Evolutionary conservation across 35 echinoderm and acorn worm genomes (phyloP), one percentile per base, ranked within the genome.

Genomic region (Anneissia japonica): DNA sequence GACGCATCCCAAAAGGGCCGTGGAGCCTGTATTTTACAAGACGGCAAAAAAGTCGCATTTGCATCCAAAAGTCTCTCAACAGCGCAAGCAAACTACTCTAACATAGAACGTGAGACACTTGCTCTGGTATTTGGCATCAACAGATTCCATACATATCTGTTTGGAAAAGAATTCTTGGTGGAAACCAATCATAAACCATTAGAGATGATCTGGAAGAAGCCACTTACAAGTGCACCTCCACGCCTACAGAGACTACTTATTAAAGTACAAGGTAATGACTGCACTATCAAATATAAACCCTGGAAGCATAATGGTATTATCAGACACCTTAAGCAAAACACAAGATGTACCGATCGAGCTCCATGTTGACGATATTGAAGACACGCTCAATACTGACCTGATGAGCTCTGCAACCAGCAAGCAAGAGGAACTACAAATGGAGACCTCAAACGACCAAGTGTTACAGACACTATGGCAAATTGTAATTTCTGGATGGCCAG

Each of bases 221-320:
- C 82, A 4, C 72, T 90, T 7, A 87, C 38, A 14, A 90, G 83
- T 78, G 88, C 88, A 33, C 88, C 88, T 31, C 88, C 88, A 32
- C 32, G 88, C 6, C 88, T 83, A 7, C 86, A 93, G 72, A 13
- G 91, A 51, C 14, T 84, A 35, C 74, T 93, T 9, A 56, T 93
- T 10, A 86, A 86, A 31, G 75, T 90, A 19, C 91, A 93, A 77
- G 86, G 81, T 34, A 89, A 93, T 76, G 37, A 89, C n/a, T 92
- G 82, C 38, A 30, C 72, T 0, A 72, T 93, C 16, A n/a, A 73
- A 29, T 92, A 89, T 32, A 86, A 75, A 83, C 85, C 85, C 31
- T 56, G 79, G 85, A 1, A 55, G 38, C 6, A 35, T 7, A 33
- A 90, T 87, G 77, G 87, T 77, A 21, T 39, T 94, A 17, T 46